Base-by-base conservation (phyloP, 1,140 invertebrate species). In the Hyles euphorbiae region DNA sequence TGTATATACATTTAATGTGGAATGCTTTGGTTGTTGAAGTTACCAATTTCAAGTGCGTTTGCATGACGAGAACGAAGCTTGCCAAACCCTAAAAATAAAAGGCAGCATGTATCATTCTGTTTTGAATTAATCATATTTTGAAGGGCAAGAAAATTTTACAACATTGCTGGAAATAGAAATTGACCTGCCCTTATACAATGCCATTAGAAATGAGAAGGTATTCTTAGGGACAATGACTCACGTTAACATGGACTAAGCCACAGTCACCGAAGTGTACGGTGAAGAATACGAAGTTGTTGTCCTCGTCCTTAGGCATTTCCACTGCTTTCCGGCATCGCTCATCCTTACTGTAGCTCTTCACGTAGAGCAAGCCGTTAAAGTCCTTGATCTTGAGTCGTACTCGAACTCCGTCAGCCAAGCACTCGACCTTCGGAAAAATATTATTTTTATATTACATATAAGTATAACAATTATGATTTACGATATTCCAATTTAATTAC, bases 11-110 rank as follows among this genome's bases (percentile, higher is more conserved):
- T 84, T 96, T 97, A 50, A 98, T 97, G 81, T 98, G 96, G 87
- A 98, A 98, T 1, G 97, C 97, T 88, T 97, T 96, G 2, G 97
- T 96, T 71, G 97, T 96, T 78, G 96, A 97, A 4, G 97, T 98
- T n/a, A 98, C 94, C 3, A 98, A 88, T 91, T 97, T 97, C 0
- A 96, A 96, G 93, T 98, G 97, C 89, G 97, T 98, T 76, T 98
- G 97, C 75, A 98, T 97, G 7, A 98, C 96, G 12, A 98, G 89
- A 0, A 98, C 95, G 75, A 98, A 98, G 70, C 95, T 96, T 9
- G 97, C 97, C 78, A 97, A 92, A 49, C 97, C 96, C 94, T 96
- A 76, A 61, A 65, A 48, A 48, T 1, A 48, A n/a, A 5, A 40
- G 8, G 4, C 8, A 40, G 36, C 36, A 8, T 40, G 36, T 40